These are phyloP conservation scores for Melitaea athalia DNA, from an alignment of 2,888 invertebrate genomes.

Conservation along the genomic window DNA sequence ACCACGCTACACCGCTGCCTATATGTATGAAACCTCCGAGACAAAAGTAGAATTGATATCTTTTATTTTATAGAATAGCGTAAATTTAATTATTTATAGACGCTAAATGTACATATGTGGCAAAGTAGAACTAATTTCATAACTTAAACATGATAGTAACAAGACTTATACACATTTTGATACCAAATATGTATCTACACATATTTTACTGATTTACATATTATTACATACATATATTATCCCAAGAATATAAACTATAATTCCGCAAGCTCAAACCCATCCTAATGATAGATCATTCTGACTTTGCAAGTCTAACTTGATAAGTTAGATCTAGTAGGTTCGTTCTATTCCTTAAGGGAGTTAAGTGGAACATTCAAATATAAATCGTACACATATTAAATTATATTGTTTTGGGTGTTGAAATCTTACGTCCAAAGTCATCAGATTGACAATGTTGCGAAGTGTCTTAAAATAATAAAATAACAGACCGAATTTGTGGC, in stretches of 20 bases:
- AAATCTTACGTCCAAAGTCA: not conserved
- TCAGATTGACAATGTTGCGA: not conserved
- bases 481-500: not conserved
- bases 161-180: no score
- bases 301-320: slow-evolving; percentile 48
- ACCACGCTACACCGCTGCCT: no score
- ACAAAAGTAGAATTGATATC: no score
- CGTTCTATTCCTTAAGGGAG: slow-evolving; percentile 29
- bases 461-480: not conserved
- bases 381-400: slow-evolving; percentile 7
- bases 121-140: no score
- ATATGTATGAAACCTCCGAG: no score
- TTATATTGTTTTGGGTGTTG: not conserved
- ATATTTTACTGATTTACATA: slow-evolving; percentile 7
- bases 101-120: no score
- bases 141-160: no score
- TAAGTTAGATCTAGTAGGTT: slow-evolving; percentile 44
- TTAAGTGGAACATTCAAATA: slow-evolving; percentile 27
- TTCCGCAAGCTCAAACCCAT: slow-evolving; percentile 29
- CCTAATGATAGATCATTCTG: slow-evolving; percentile 44
- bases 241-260: slow-evolving; percentile 23
- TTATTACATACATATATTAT: slow-evolving; percentile 33
- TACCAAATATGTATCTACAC: no score
- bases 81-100: no score
- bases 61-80: no score